phyloP scores from a whole-genome alignment of 2,113 vertebrate species.

The Tenebrosternarchus preto region DNA sequence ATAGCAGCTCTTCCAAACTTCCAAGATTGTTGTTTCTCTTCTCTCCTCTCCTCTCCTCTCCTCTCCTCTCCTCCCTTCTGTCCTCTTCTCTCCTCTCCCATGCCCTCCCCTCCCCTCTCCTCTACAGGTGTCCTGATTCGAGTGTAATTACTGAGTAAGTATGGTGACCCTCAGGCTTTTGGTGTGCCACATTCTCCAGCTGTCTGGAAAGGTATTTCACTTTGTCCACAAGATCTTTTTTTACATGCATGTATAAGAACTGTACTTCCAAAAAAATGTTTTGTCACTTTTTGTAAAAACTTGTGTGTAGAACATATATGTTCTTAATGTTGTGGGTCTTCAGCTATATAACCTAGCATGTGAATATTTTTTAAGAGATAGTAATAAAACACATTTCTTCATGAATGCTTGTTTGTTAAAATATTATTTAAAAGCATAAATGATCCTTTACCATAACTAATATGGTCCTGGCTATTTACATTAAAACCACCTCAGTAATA shows the following conservation, averaged over 20 bases:
- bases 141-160: constrained; percentile 2
- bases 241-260: neutral
- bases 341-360: no score
- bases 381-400: no score
- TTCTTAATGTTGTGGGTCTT: no score
- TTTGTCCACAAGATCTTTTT: neutral
- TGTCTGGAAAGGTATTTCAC: neutral
- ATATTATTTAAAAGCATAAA: no score
- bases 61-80: neutral
- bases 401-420: no score
- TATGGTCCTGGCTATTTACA: no score
- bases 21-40: neutral
- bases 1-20: neutral
- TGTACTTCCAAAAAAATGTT: neutral
- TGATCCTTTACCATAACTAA: no score
- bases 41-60: neutral
- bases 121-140: constrained; percentile 10
- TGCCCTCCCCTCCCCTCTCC: no score
- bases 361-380: no score
- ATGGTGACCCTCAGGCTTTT: neutral
- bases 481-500: neutral
- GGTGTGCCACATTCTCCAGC: neutral
- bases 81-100: neutral
- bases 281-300: neutral
- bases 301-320: neutral